Conservation (phyloP, 2,888 invertebrate species). For the Caenorhabditis drosophilae region DNA sequence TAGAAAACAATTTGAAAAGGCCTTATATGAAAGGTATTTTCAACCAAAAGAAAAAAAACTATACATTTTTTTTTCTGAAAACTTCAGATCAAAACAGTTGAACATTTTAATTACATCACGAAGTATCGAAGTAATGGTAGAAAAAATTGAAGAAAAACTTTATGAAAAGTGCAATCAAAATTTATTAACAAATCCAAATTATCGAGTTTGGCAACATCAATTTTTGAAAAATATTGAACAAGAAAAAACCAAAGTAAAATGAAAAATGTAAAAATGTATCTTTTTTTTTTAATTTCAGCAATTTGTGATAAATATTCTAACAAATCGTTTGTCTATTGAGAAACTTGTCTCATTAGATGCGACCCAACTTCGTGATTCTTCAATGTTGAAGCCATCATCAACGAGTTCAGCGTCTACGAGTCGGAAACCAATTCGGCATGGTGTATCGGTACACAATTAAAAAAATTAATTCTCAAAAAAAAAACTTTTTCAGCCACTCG, state of each 20-base stretch:
- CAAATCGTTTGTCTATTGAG: slow-evolving; percentile 12
- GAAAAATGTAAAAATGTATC: not conserved
- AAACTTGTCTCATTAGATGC: slow-evolving; percentile 14
- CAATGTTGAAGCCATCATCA: slow-evolving; percentile 12
- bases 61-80: no score
- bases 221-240: slow-evolving; percentile 18
- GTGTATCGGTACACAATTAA: not conserved
- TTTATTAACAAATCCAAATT: slow-evolving; percentile 20
- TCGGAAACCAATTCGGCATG: not conserved
- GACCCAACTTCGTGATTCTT: slow-evolving; percentile 17
- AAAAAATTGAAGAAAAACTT: slow-evolving; percentile 16
- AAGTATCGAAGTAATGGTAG: slow-evolving; percentile 11
- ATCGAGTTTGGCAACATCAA: slow-evolving; percentile 27
- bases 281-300: slow-evolving; percentile 1
- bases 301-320: slow-evolving; percentile 15
- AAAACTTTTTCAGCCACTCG: slow-evolving; percentile 17
- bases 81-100: slow-evolving; percentile 9
- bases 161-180: slow-evolving; percentile 17
- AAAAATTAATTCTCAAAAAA: not conserved
- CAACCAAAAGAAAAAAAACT: no score
- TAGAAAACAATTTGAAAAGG: slow-evolving; percentile 9
- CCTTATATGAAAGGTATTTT: slow-evolving; percentile 7
- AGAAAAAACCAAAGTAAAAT: slow-evolving; percentile 15
- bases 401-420: not conserved
- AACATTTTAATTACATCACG: not conserved